Conservation (phyloP, 2,888 invertebrate genomes). For the Blastobasis lacticolella region DNA sequence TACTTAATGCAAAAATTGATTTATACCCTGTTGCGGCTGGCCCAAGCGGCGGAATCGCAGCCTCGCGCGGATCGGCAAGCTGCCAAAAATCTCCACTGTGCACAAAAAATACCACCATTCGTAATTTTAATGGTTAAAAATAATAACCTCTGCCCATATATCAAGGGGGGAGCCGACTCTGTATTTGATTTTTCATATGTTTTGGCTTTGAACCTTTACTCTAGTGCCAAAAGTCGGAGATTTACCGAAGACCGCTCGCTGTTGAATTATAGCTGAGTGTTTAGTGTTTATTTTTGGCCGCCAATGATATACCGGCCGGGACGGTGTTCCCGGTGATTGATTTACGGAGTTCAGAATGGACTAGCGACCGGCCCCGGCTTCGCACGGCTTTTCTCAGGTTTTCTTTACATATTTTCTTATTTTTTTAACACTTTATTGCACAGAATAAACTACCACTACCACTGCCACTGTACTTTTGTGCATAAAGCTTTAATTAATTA, state of each 20-base stretch:
- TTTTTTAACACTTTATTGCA: too few relatives aligned
- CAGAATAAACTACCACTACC: too few relatives aligned
- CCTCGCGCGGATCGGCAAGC: slow-evolving; percentile 42
- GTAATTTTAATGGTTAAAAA: slow-evolving; percentile 67
- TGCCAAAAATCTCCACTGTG: slow-evolving; percentile 51
- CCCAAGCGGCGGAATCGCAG: slow-evolving; percentile 47
- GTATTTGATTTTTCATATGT: slow-evolving; percentile 65
- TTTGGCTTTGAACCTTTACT: slow-evolving; percentile 41
- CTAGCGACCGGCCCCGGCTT: too few relatives aligned
- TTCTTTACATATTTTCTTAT: too few relatives aligned
- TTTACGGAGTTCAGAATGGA: too few relatives aligned
- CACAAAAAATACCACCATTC: slow-evolving; percentile 46
- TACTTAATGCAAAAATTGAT: slow-evolving; percentile 69
- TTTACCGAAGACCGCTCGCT: slow-evolving; percentile 32
- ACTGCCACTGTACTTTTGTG: too few relatives aligned
- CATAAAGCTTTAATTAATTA: too few relatives aligned
- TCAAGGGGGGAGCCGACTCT: slow-evolving; percentile 35
- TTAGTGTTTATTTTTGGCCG: slow-evolving; percentile 7
- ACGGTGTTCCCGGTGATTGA: too few relatives aligned
- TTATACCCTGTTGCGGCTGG: slow-evolving; percentile 39
- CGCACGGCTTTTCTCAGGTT: too few relatives aligned
- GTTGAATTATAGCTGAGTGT: slow-evolving; percentile 29
- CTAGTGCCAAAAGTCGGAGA: slow-evolving; percentile 48
- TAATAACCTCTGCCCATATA: slow-evolving; percentile 58
- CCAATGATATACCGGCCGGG: background rate